Conservation (phyloP, 92 coral and sea anemone species). For the Anthopleura xanthogrammica region DNA sequence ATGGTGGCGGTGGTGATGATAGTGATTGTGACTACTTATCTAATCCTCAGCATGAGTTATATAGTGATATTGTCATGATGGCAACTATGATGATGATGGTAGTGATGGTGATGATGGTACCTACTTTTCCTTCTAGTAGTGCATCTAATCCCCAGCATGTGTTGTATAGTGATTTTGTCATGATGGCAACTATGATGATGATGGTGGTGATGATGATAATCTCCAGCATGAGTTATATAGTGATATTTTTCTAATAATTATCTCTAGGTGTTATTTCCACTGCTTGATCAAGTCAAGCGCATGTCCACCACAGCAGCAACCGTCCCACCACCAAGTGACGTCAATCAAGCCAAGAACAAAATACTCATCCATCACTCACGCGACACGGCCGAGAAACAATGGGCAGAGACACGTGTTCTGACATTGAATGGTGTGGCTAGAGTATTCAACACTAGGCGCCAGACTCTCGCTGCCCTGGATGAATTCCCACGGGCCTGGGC, state of each 20-base stretch:
- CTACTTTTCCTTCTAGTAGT: too few species aligned
- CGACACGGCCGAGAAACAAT: constrained; percentile 99
- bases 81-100: too few species aligned
- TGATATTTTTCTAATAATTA: too few species aligned
- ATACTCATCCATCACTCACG: constrained; percentile 99
- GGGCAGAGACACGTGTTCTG: constrained; percentile 99
- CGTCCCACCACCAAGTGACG: constrained; percentile 97
- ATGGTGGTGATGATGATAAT: too few species aligned
- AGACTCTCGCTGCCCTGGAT: constrained; percentile 90
- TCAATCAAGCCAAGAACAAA: constrained; percentile 73
- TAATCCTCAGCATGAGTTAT: too few species aligned
- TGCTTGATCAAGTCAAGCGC: constrained; percentile 93
- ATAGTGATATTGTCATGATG: too few species aligned
- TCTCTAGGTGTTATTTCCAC: constrained; percentile 83
- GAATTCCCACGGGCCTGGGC: constrained; percentile 99
- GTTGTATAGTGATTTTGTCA: too few species aligned
- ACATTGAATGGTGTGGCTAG: constrained; percentile 96
- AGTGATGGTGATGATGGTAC: too few species aligned
- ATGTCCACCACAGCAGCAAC: constrained; percentile 98
- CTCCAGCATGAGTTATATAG: constrained; percentile 15
- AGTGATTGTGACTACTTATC: too few species aligned
- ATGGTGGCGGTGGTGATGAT: too few species aligned
- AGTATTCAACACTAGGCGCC: constrained; percentile 97
- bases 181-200: too few species aligned
- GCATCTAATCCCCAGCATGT: constrained; percentile 21